A percentile compares a stretch with the other conserved stretches of the same genome.
Conservation (phyloP, 2,113 vertebrate species). For the Sterna hirundo region DNA sequence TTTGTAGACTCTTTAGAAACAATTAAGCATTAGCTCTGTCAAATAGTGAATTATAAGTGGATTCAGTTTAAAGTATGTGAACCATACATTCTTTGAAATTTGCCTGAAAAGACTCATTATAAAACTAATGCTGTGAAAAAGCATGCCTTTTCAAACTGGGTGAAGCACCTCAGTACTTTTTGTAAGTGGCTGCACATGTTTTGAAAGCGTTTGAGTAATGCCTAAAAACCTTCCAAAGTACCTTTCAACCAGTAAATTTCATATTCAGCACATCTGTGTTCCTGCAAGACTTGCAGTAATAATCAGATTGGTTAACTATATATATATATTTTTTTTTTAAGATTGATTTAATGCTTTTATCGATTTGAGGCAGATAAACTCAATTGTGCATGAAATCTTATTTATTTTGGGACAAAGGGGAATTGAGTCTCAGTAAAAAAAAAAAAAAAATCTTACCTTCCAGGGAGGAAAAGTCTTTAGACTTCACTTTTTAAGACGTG, state of each 20-base stretch:
- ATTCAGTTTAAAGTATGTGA: slow-evolving; percentile 73
- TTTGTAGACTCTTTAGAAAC: slow-evolving; percentile 71
- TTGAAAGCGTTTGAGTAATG: slow-evolving; percentile 60
- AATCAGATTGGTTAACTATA: slow-evolving; percentile 71
- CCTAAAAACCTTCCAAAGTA: slow-evolving; percentile 49
- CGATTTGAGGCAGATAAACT: slow-evolving; percentile 71
- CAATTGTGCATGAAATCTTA: slow-evolving; percentile 69
- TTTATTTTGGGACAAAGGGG: slow-evolving; percentile 64
- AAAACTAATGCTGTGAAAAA: slow-evolving; percentile 64
- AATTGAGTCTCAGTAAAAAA: slow-evolving; percentile 30
- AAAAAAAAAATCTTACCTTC: background rate
- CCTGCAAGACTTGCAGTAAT: slow-evolving; percentile 64
- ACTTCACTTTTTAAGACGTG: background rate
- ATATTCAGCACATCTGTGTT: slow-evolving; percentile 62
- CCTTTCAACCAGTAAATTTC: slow-evolving; percentile 60
- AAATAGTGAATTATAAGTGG: slow-evolving; percentile 70
- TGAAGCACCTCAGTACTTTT: slow-evolving; percentile 65
- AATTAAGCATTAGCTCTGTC: slow-evolving; percentile 71
- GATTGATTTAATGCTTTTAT: slow-evolving; percentile 74
- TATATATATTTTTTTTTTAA: slow-evolving; percentile 42
- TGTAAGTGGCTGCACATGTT: slow-evolving; percentile 61
- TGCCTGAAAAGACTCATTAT: slow-evolving; percentile 67
- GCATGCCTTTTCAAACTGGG: slow-evolving; percentile 52
- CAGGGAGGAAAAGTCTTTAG: background rate
- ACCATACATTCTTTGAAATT: slow-evolving; percentile 72